Base-by-base conservation (phyloP, 1,140 invertebrate genomes). In the Laodelphax striatellus region DNA sequence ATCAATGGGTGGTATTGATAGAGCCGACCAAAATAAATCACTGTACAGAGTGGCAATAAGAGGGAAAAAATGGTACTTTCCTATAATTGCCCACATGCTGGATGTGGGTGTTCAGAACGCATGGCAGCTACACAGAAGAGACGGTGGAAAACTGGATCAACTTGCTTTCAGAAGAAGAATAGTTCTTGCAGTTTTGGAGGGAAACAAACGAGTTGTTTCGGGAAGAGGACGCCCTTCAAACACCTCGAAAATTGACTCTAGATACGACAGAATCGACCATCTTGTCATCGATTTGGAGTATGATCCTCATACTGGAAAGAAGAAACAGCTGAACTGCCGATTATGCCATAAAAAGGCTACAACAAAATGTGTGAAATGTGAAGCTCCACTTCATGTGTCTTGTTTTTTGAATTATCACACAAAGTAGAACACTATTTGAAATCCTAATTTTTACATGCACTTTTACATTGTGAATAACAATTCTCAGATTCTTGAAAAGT, bases 31-130 rank as follows among this genome's bases (percentile, higher is more conserved):
- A 68, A 72, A 72, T 66, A 63, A 73, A 16, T 55, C 61, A 13
- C 59, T 62, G 16, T 71, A 73, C 63, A 59, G 71, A 56, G 66
- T 73, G 43, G 28, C 19, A 6, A 71, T 73, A 52, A 46, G 70
- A 9, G 55, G 63, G 31, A 72, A 71, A 63, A 73, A 71, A 62
- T 73, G 70, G 71, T 73, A 68, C 62, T 73, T 67, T 69, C 62
- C 64, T 13, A 52, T 72, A 42, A 65, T 72, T 55, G 66, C 66
- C 50, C 69, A 65, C 63, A 61, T 69, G 28, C 22, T 73, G 21
- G 68, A 71, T 64, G 67, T 63, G 41, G 43, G 58, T 19, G 57
- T 68, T n/a, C 64, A 70, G 62, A 72, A 72, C 64, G 69, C 69
- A 16, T 73, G 70, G 63, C 62, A 68, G 55, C 55, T 67, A 46